Conservation (phyloP, 2,113 vertebrate genomes). For the Lagopus leucura region DNA sequence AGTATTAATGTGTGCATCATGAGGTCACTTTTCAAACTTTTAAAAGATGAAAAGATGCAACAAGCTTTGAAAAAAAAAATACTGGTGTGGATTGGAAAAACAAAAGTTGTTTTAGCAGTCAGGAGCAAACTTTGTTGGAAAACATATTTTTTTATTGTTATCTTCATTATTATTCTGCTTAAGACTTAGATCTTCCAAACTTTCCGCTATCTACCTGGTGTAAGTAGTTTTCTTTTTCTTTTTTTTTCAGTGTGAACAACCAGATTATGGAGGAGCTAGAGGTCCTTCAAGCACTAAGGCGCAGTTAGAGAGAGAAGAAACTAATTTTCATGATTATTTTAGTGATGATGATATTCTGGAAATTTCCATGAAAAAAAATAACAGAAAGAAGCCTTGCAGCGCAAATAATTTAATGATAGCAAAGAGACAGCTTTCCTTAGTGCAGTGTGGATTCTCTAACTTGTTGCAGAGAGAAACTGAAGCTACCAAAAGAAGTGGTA, state of each 20-base stretch:
- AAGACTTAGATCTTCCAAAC: not conserved
- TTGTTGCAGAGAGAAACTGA: constrained; percentile 77
- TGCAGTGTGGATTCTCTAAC: constrained; percentile 86
- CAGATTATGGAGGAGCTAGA: constrained; percentile 29
- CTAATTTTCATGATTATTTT: constrained; percentile 82
- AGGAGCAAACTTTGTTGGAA: not conserved
- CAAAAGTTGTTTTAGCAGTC: not conserved
- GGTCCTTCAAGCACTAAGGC: not conserved
- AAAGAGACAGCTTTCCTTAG: constrained; percentile 78
- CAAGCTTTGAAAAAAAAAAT: not conserved
- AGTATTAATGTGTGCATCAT: not conserved
- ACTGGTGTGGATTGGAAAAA: not conserved
- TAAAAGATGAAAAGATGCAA: not conserved
- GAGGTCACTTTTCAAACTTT: not conserved
- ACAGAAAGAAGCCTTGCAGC: constrained; percentile 10
- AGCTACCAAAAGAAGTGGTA: not conserved
- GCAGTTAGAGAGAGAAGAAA: constrained; percentile 29
- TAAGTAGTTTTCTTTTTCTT: not conserved
- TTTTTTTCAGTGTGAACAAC: constrained; percentile 18
- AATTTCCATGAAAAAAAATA: constrained; percentile 46
- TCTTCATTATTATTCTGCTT: not conserved
- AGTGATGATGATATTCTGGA: constrained; percentile 84
- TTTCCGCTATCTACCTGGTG: not conserved
- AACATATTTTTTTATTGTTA: not conserved
- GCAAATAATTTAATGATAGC: not conserved